phyloP scores from a whole-genome alignment of 2,888 invertebrate genomes.

The Epinotia brunnichana region DNA sequence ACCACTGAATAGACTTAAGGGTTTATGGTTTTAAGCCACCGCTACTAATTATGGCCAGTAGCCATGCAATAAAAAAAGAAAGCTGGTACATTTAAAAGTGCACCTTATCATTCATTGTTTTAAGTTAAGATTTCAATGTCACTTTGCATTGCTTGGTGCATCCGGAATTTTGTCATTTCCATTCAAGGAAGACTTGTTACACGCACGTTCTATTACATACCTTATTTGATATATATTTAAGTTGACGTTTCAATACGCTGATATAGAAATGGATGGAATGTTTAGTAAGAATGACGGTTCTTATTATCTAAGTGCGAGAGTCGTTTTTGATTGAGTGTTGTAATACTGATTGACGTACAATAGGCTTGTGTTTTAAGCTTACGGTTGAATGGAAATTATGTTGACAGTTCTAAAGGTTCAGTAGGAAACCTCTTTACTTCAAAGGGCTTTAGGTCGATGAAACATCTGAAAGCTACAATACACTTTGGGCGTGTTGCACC shows the following conservation, averaged over 20 bases:
- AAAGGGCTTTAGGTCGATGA: neutral
- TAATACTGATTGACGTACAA: conserved; percentile 35
- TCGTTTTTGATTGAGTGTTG: conserved; percentile 5
- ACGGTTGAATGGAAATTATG: conserved; percentile 20
- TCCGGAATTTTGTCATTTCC: conserved; percentile 11
- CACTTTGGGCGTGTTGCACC: too few relatives aligned
- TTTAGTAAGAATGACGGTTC: neutral
- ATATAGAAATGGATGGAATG: neutral
- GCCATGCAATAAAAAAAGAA: conserved; percentile 25
- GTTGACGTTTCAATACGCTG: conserved; percentile 4
- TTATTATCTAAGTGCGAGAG: conserved; percentile 7
- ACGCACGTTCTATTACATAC: neutral
- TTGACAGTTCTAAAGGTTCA: conserved; percentile 17
- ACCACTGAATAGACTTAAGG: conserved; percentile 48
- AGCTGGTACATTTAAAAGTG: neutral
- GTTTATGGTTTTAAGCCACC: conserved; percentile 44
- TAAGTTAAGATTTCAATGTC: conserved; percentile 20
- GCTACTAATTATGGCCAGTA: conserved; percentile 44
- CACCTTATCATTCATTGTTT: neutral
- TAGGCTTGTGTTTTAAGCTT: conserved; percentile 12
- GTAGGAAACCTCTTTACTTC: neutral
- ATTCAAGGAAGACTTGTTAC: neutral
- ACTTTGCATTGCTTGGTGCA: neutral
- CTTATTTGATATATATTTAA: neutral
- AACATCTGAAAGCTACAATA: too few relatives aligned